Percentiles rank a stretch among this genome's conserved stretches.
Evolutionary conservation across 2,888 invertebrate species (phyloP).

Genomic region (Gerris lacustris): DNA sequence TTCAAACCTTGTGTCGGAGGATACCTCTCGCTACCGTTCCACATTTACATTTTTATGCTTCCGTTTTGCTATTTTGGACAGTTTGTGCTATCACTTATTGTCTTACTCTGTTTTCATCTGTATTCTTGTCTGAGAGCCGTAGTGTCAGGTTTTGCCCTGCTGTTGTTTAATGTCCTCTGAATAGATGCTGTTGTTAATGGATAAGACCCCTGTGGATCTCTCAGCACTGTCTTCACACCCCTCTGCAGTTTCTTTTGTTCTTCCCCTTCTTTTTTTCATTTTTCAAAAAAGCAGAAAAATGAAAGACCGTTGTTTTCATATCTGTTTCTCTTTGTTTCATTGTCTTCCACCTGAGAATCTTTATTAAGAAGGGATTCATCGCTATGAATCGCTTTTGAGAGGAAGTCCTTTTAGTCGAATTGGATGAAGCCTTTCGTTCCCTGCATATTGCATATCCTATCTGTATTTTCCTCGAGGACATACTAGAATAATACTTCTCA

Average conservation of each 20-base stretch:
- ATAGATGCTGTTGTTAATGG: background rate
- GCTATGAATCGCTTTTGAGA: background rate
- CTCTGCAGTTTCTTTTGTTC: background rate
- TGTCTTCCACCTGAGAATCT: background rate
- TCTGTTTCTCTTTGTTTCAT: slow-evolving; percentile 1
- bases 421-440: background rate
- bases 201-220: background rate
- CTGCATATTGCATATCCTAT: no score
- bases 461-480: no score
- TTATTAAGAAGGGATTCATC: background rate
- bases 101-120: no score
- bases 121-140: no score
- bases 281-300: background rate
- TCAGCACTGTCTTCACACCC: background rate
- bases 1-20: background rate
- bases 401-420: background rate
- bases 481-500: no score
- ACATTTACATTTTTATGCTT: no score
- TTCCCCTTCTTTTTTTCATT: background rate
- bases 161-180: background rate
- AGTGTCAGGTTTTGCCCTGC: no score
- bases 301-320: background rate
- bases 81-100: no score
- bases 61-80: no score
- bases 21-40: no score